A percentile compares a stretch with the other conserved stretches of the same genome.
phyloP scores from a whole-genome alignment of 2,113 vertebrate species.

The Megalops atlanticus region DNA sequence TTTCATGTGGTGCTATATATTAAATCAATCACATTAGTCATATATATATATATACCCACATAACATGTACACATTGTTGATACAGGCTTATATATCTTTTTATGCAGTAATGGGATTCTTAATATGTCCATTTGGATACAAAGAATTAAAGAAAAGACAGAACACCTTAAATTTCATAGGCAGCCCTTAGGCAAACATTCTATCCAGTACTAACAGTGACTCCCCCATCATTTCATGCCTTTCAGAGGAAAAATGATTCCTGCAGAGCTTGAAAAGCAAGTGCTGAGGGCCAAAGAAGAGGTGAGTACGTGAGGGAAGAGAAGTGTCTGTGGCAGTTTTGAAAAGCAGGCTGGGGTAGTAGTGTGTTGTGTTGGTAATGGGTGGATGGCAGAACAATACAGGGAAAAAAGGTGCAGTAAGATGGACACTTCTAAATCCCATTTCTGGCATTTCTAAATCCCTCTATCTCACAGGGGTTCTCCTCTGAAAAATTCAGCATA shows the following conservation, averaged over 20 bases:
- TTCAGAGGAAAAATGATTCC: conserved; percentile 85
- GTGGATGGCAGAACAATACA: no score
- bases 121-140: no score
- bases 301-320: conserved; percentile 67
- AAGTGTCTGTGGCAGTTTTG: background rate
- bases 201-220: background rate
- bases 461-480: no score
- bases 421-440: no score
- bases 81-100: no score
- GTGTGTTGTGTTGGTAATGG: conserved; percentile 23
- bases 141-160: no score
- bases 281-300: conserved; percentile 72
- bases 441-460: no score
- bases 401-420: no score
- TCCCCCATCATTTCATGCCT: conserved; percentile 45
- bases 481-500: no score
- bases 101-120: no score
- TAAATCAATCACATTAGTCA: background rate
- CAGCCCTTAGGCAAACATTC: background rate
- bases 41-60: background rate
- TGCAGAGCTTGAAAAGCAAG: conserved; percentile 78
- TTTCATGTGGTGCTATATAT: background rate
- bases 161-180: background rate
- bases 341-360: background rate
- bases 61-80: no score